Base-by-base conservation (phyloP, 2,797 vertebrate species). In the Hirundo rustica region DNA sequence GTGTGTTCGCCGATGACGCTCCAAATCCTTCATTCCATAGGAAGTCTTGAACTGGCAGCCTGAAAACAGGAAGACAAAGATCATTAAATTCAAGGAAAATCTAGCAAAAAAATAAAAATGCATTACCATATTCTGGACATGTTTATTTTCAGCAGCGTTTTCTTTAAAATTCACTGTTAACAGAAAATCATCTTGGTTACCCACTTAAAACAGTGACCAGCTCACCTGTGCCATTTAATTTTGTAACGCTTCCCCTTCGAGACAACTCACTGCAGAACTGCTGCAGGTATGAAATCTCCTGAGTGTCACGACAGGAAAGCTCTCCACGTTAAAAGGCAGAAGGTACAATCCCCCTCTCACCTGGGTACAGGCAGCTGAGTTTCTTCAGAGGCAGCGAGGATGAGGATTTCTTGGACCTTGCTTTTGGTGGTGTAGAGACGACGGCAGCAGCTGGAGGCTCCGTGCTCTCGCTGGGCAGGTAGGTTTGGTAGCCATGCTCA, bases 1-100 rank as follows among this genome's bases (percentile, higher is more conserved):
- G 96, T 99, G 99, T 3, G 99, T 99, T 97, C 99, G 98, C 73
- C 99, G 98, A 62, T 99, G 99, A 1, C 99, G 98, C 73, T 99
- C 99, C 99, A 99, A 99, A 95, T 99, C 99, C 97, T 99, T 99
- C 98, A 99, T 99, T 45, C 99, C 99, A 48, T 99, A 99, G 61
- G 99, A 99, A 1, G 99, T 99, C 98, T 99, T 99, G 97, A 99
- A 99, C 40, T 98, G 98, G 97, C 99, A 99, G 92, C 99, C 99
- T 99, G 92, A 51, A 85, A 66, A 62, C 10, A 30, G 32, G 19
- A 48, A 57, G 51, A n/a, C 55, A 58, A 61, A 91, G 23, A 58
- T 11, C 4, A 61, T 30, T 60, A 67, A 64, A 83, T 36, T 61
- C 21, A 84, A 57, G 29, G 25, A 88, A 84, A 94, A 85, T 7